These are phyloP conservation scores for Ophiothrix spiculata DNA, from an alignment of 35 echinoderm and acorn worm species.

Conservation along the genomic window DNA sequence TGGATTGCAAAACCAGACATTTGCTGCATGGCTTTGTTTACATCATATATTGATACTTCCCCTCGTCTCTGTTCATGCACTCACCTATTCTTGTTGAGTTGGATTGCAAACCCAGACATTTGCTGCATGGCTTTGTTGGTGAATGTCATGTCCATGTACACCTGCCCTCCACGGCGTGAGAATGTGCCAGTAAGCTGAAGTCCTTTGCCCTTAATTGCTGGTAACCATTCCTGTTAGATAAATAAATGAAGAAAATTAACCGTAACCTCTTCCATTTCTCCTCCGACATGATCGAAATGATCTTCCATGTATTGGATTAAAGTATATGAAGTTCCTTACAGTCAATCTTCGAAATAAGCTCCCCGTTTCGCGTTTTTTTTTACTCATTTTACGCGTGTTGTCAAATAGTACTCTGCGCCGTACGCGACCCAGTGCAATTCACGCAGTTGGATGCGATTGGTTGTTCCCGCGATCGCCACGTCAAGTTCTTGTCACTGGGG, in stretches of 20 bases:
- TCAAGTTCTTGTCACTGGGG: too few relatives aligned
- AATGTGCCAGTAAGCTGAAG: constrained; percentile 81
- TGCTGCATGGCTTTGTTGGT: constrained; percentile 95
- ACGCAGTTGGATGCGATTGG: too few relatives aligned
- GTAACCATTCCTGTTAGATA: constrained; percentile 65
- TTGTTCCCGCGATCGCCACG: too few relatives aligned
- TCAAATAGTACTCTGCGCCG: too few relatives aligned
- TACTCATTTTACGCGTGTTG: too few relatives aligned
- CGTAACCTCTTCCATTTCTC: too few relatives aligned
- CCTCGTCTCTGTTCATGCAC: constrained; percentile 7
- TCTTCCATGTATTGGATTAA: neutral
- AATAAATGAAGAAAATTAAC: neutral
- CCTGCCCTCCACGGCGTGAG: constrained; percentile 47
- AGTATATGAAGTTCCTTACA: neutral
- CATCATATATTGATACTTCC: too few relatives aligned
- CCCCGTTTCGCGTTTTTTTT: too few relatives aligned
- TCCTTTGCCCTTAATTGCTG: constrained; percentile 85
- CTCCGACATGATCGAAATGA: neutral
- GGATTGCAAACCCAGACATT: constrained; percentile 91
- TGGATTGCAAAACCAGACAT: too few relatives aligned
- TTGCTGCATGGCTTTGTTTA: too few relatives aligned
- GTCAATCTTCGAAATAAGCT: too few relatives aligned
- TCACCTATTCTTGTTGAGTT: constrained; percentile 99
- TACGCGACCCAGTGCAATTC: too few relatives aligned
- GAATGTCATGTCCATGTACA: constrained; percentile 91